A percentile compares a stretch with the other conserved stretches of the same genome.
Conservation (phyloP, 2,888 invertebrate species). For the Acronicta alni region DNA sequence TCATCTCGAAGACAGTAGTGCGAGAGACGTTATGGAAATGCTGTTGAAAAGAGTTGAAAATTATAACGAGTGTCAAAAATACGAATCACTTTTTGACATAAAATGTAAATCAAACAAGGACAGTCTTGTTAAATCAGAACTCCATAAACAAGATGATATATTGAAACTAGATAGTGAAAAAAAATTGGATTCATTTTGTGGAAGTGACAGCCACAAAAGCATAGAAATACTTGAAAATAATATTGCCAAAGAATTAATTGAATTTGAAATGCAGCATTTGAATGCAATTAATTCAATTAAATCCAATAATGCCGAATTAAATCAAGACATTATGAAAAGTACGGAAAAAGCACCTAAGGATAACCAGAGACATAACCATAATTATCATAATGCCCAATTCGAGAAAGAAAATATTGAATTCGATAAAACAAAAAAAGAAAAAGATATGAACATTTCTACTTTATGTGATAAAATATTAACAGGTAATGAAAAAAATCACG, state of each 20-base stretch:
- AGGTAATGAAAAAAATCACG: conserved; percentile 78
- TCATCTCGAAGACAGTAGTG: conserved; percentile 63
- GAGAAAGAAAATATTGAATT: conserved; percentile 86
- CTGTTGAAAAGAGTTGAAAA: conserved; percentile 66
- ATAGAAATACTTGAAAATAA: conserved; percentile 65
- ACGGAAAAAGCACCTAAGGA: conserved; percentile 73
- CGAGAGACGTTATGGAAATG: conserved; percentile 67
- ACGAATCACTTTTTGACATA: conserved; percentile 64
- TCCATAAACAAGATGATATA: conserved; percentile 66
- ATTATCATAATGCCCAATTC: conserved; percentile 67
- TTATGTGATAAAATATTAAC: conserved; percentile 62
- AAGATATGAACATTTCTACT: conserved; percentile 45
- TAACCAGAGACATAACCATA: conserved; percentile 60
- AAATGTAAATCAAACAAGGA: conserved; percentile 65
- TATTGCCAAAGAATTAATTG: conserved; percentile 70
- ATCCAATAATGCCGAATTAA: conserved; percentile 48
- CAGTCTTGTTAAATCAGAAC: conserved; percentile 63
- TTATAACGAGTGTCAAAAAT: conserved; percentile 63
- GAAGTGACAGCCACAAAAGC: conserved; percentile 48
- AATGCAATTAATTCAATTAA: conserved; percentile 69
- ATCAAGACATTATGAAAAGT: conserved; percentile 66
- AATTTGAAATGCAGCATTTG: conserved; percentile 69
- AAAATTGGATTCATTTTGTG: conserved; percentile 41
- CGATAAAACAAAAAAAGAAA: conserved; percentile 81
- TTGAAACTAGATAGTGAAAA: conserved; percentile 64